A percentile compares a stretch with the other conserved stretches of the same genome.
Conservation (phyloP, 2,113 vertebrate species). For the Cavia porcellus region DNA sequence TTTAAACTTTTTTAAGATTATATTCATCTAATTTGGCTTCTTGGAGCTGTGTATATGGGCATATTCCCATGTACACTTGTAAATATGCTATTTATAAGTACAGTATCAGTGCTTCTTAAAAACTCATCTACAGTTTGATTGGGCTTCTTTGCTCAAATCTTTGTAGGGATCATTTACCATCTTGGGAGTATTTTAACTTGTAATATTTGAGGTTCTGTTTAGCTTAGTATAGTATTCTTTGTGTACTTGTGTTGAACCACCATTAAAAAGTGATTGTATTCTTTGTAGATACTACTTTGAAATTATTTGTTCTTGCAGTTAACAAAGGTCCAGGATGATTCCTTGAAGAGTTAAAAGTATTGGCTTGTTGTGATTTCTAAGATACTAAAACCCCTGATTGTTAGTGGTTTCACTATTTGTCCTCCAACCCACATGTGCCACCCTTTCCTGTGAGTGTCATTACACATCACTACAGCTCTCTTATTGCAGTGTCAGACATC, state of each 20-base stretch:
- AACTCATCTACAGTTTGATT: background rate
- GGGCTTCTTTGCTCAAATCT: background rate
- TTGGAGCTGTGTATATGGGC: background rate
- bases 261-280: constrained; percentile 23
- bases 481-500: background rate
- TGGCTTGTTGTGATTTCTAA: background rate
- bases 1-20: background rate
- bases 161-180: background rate
- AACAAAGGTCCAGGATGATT: background rate
- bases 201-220: constrained; percentile 9
- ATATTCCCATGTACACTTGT: background rate
- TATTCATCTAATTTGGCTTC: background rate
- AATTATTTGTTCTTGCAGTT: constrained; percentile 13
- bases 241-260: background rate
- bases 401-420: background rate
- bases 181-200: constrained; percentile 16
- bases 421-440: background rate
- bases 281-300: constrained; percentile 16
- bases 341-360: background rate
- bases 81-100: background rate
- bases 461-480: background rate
- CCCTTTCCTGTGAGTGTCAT: background rate
- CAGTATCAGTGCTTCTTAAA: background rate
- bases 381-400: background rate
- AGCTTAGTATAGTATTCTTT: background rate